Base-by-base conservation (phyloP, 1,140 invertebrate species). In the Medauroidea extradentata region DNA sequence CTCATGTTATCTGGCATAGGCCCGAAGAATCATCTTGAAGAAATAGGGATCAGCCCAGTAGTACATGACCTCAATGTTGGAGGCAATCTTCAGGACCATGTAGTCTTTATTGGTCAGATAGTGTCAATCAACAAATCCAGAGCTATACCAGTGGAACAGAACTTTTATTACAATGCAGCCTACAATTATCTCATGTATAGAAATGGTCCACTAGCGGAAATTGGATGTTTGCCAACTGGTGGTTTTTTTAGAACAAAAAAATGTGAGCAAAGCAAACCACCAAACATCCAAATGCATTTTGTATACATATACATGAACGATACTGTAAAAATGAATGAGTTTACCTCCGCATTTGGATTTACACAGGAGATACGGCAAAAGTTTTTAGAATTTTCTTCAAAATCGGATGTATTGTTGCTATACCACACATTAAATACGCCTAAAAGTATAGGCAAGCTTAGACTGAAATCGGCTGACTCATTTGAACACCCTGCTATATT, bases 1-100 rank as follows among this genome's bases (percentile, higher is more conserved):
- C 78, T 96, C 11, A 91, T 96, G 91, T 73, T 97, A 0, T 95
- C 92, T 2, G 94, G 94, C 0, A 82, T 96, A 23, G 93, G 93
- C 0, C 91, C 91, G 0, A 79, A 76, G 1, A 84, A 90, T 43
- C 89, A 96, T 66, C 74, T 98, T 1, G 67, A 82, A 56, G 82
- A 89, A 55, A 81, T 90, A 43, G 84, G 83, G 2, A 92, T 94
- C 57, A 14, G 71, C 63, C 85, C 86, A 0, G 79, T 90, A 0
- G 62, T 93, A 2, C 83, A 84, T 0, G 83, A 93, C 69, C 69
- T 91, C 1, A 85, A 86, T 67, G 64, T 64, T 21, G 71, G 71
- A n/a, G 49, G 68, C 39, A 94, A 94, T 75, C 75, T 94, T 5
- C 89, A 73, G 2, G 62, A 67, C 16, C 76, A 3, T 76, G 14